Evolutionary conservation across 1,140 invertebrate genomes (phyloP).

Genomic region (Camponotus vicinus): DNA sequence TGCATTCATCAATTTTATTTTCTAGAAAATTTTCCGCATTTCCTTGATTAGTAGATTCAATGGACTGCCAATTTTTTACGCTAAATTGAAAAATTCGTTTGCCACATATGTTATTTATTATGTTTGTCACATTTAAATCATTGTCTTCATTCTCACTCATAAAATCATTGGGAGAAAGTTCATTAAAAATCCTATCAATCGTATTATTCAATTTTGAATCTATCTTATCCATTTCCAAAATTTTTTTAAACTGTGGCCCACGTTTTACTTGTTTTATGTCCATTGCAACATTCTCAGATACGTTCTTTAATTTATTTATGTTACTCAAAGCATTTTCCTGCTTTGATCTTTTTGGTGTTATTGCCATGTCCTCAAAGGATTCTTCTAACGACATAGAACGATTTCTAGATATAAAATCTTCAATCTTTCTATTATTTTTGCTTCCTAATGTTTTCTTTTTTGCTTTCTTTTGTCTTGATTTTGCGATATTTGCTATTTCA

Average conservation of each 20-base stretch:
- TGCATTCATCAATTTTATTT: not conserved
- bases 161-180: constrained; percentile 84
- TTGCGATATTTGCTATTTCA: constrained; percentile 58
- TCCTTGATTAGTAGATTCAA: not conserved
- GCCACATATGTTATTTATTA: constrained; percentile 87
- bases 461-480: constrained; percentile 58
- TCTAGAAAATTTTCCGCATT: not conserved
- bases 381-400: constrained; percentile 68
- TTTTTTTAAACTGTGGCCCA: constrained; percentile 74
- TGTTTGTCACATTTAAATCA: constrained; percentile 87
- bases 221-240: constrained; percentile 75
- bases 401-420: constrained; percentile 80
- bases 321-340: not conserved
- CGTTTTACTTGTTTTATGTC: constrained; percentile 69
- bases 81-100: constrained; percentile 49
- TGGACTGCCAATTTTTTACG: not conserved
- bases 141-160: constrained; percentile 83
- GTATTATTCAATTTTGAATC: constrained; percentile 78
- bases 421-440: constrained; percentile 77
- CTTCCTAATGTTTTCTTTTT: constrained; percentile 65
- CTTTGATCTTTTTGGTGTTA: constrained; percentile 78
- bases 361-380: constrained; percentile 74
- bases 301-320: not conserved
- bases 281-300: not conserved
- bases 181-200: constrained; percentile 79